Evolutionary conservation across 1,140 invertebrate species (phyloP), one percentile per base, ranked within the genome.

Genomic region (Drosophila bipectinata): DNA sequence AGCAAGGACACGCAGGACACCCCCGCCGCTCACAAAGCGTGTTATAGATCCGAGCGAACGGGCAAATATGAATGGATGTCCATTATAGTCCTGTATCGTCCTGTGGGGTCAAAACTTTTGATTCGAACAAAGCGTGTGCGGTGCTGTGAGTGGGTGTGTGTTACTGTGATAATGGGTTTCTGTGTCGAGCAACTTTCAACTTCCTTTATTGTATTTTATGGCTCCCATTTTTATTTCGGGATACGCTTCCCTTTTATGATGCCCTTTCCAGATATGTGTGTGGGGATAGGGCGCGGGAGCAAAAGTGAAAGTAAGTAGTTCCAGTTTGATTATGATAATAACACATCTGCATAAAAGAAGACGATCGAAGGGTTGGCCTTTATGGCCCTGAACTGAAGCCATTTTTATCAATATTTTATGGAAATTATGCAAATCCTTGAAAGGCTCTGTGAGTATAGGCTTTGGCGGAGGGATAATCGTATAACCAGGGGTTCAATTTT

Each of bases 191-290:
- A 83, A 88, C 83, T 89, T 89, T 83, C 83, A 89, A 88, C 83
- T 88, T 88, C 68, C 83, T 84, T 88, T 83, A 88, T 88, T 88
- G 83, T 78, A 79, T 89, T 88, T 88, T 88, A 88, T 88, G 83
- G 82, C 47, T 26, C 51, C 12, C 32, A 48, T 9, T 57, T 45
- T 24, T 61, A 63, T 68, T 68, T 72, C 78, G 44, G 72, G 76
- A 24, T 72, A 67, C 39, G 67, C 73, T 59, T 68, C 53, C 45
- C 30, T 55, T 62, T 47, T 61, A 55, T 45, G 45, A 72, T 49
- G 39, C 26, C 7, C 24, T 59, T 53, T 49, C 47, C 6, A 79
- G 56, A 69, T 57, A 15, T 53, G 41, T 39, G 63, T 64, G 61
- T 47, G 49, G 12, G 68, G 51, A 37, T 61, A 30, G 15, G 5